Conservation (phyloP, 2,888 invertebrate species). For the Synanthedon formicaeformis region DNA sequence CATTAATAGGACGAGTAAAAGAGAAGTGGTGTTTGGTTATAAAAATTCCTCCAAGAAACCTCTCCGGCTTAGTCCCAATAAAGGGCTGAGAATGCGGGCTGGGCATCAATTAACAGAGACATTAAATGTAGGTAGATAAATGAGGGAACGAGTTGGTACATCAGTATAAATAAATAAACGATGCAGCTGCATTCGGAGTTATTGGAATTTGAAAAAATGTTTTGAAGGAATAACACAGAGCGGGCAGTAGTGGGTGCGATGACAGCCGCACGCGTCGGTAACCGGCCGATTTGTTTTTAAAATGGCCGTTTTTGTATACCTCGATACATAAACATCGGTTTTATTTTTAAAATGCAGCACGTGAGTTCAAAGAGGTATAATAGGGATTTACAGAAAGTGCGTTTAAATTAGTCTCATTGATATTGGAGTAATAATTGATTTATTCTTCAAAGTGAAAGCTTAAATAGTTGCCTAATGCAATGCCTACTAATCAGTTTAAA, state of each 20-base stretch:
- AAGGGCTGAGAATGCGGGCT: slow-evolving; percentile 44
- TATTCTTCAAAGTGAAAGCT: no score
- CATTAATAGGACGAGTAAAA: not conserved
- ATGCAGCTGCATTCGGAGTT: slow-evolving; percentile 27
- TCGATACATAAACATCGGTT: not conserved
- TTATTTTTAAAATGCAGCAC: not conserved
- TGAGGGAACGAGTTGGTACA: slow-evolving; percentile 21
- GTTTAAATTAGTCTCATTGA: no score
- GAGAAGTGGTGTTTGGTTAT: slow-evolving; percentile 16
- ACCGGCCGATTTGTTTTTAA: not conserved
- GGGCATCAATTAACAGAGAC: slow-evolving; percentile 56
- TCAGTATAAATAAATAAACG: slow-evolving; percentile 29
- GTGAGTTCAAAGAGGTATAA: not conserved
- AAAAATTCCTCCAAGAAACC: slow-evolving; percentile 30
- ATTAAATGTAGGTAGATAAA: slow-evolving; percentile 37
- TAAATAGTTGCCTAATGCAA: no score
- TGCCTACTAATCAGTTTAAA: no score
- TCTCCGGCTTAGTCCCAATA: slow-evolving; percentile 34
- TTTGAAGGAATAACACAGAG: slow-evolving; percentile 7
- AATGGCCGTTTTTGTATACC: not conserved
- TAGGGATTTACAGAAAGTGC: no score
- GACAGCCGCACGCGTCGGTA: slow-evolving; percentile 3
- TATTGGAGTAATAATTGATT: no score
- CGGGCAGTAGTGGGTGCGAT: slow-evolving; percentile 1
- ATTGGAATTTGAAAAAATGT: slow-evolving; percentile 20